Base-by-base conservation (phyloP, 2,113 vertebrate species). In the Dromiciops gliroides region DNA sequence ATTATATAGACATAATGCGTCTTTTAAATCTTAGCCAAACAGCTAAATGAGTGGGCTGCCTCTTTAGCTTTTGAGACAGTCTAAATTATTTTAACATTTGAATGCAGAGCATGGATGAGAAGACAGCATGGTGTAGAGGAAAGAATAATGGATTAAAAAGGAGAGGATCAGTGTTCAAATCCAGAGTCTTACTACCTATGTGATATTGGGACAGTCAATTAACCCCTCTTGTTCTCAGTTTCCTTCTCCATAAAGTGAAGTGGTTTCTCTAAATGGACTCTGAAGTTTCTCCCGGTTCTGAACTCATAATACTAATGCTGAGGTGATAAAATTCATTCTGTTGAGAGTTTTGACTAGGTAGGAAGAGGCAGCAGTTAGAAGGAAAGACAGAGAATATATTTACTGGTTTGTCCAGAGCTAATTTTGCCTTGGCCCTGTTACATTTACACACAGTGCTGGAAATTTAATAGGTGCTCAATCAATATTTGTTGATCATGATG, bases 1-100 rank as follows among this genome's bases (percentile, higher is more conserved):
- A 83, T 83, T 44, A 44, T 44, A 44, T 83, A 67, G 56, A 37
- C 37, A 83, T 44, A 22, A 19, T 8, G 16, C 22, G 44, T 83
- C 67, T 83, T 23, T 83, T 23, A 83, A 83, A 83, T 83, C 37
- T 44, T n/a, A 83, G 67, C 44, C 67, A 44, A 75, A 75, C 67
- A 75, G n/a, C 19, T 83, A 83, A 83, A 75, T n/a, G 97, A 96
- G 97, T 97, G 96, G 97, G 75, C 98, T 96, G 95, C 96, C 97
- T 97, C 97, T 95, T 94, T 95, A 44, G 94, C 93, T 90, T 97
- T 97, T 97, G 94, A 97, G 92, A 89, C 51, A 50, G 88, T 97
- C 97, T 95, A 97, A 56, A 97, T 95, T 90, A 97, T 96, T 96
- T 97, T 88, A 94, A 91, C 95, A 90, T 97, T 95, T 94, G 90